Base-by-base conservation (phyloP, 2,888 invertebrate species). In the Thelaira solivaga region DNA sequence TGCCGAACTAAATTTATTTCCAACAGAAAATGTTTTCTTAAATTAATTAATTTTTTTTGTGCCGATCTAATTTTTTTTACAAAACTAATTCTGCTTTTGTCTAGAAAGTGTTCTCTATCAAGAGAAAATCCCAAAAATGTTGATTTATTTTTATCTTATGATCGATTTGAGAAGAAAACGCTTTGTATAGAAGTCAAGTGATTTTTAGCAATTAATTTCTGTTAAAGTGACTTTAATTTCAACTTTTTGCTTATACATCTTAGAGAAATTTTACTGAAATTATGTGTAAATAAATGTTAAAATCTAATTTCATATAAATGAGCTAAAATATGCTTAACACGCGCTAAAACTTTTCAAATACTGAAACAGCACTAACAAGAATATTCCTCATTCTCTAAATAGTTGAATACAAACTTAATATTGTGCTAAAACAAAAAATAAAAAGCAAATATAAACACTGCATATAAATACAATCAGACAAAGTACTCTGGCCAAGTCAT, bases 281-380 rank as follows among this genome's bases (percentile, higher is more conserved):
- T 31, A 59, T 49, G 59, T 69, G 22, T 49, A 62, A 71, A 62
- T 71, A 61, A 65, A 61, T 73, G 36, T 41, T 61, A 45, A 73
- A 86, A 85, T 86, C 84, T 84, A 85, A 85, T 86, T 86, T 85
- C 81, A 83, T 83, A 84, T 86, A 86, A 85, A 85, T 85, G 84
- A 85, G 85, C 86, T 85, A 83, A 77, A 85, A 85, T 85, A 85
- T 85, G 85, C 86, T 84, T 84, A 85, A 85, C 85, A 85, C 86
- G 85, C 85, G 83, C 85, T 65, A 53, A 36, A 73, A 76, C 57
- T 72, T 65, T 72, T 24, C 51, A 59, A 61, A 69, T 22, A 34
- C 26, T 51, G 10, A 43, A 36, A 55, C 53, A 64, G n/a, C 29
- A 71, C 20, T 36, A 47, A 47, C 20, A n/a, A 31, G 6, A 47